Evolutionary conservation across 2,113 vertebrate species (phyloP), one percentile per base, ranked within the genome.

Genomic region (Dermatemys mawii): DNA sequence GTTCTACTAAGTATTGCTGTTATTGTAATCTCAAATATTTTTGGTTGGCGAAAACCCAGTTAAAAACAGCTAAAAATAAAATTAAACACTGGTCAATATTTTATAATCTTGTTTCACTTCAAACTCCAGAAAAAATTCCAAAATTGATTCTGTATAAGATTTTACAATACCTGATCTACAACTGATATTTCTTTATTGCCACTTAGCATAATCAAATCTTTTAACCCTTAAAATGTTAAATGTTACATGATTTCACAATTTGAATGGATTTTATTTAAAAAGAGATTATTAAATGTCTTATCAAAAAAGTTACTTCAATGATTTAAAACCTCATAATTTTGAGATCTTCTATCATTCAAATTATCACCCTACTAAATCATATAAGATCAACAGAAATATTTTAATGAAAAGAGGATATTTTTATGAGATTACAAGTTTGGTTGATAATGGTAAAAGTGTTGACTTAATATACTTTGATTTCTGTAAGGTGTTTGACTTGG

Each of bases 1-100:
- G 24, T 48, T 55, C 41, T 5, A 78, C 1, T 7, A 9, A 12
- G 57, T 6, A 60, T 22, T 51, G 51, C 8, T n/a, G 41, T 11
- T 6, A 13, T 11, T 41, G 26, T 29, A 76, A 44, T 46, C 24
- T 27, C 73, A 75, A 50, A 19, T 50, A 6, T 17, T 38, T 44
- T 54, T 54, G 50, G 22, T 22, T 0, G 3, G 6, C 1, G 81
- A 46, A 55, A 60, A 1, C 11, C 48, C 10, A 0, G 38, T 6
- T 13, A 9, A 46, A 21, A 27, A 11, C 0, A 11, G 41, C 17
- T 9, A 6, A 11, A 12, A 16, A 3, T 3, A 49, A 21, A 35
- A 35, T 3, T 13, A 11, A 50, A 70, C 12, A 27, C n/a, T 84
- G 11, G 12, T 1, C 32, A 13, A n/a, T 85, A 6, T 16, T 1